Percentiles rank a stretch among this genome's conserved stretches.
These are phyloP conservation scores for Dinocampus coccinellae DNA, from an alignment of 2,888 invertebrate species.

Conservation along the genomic window DNA sequence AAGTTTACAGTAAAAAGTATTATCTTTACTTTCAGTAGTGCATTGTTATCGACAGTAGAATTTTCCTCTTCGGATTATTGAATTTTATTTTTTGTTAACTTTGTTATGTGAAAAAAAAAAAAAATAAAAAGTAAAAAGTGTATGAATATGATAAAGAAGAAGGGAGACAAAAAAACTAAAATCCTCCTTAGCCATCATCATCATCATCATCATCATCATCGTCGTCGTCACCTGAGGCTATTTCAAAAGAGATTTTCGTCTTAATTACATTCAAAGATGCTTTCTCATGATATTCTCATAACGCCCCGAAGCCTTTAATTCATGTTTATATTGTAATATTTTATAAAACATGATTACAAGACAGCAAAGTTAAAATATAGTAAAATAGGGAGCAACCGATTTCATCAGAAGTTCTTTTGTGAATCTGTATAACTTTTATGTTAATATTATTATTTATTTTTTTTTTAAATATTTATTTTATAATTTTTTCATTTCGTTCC, in stretches of 20 bases:
- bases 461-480: background rate
- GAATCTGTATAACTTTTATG: background rate
- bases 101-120: background rate
- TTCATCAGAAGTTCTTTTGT: background rate
- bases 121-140: too few relatives aligned
- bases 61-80: background rate
- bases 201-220: too few relatives aligned
- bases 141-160: slow-evolving; percentile 10
- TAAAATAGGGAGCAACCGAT: slow-evolving; percentile 11
- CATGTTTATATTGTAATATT: background rate
- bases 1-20: too few relatives aligned
- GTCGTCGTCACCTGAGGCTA: slow-evolving; percentile 63
- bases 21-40: background rate
- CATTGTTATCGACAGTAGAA: background rate
- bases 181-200: too few relatives aligned
- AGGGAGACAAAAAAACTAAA: background rate
- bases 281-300: slow-evolving; percentile 60
- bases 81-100: background rate
- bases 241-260: slow-evolving; percentile 66
- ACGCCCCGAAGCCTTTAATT: slow-evolving; percentile 48
- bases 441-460: background rate
- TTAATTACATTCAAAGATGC: slow-evolving; percentile 62
- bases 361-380: background rate
- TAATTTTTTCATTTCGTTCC: slow-evolving; percentile 33
- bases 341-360: background rate